phyloP scores from a whole-genome alignment of 2,113 vertebrate genomes.

The Mustelus asterias region DNA sequence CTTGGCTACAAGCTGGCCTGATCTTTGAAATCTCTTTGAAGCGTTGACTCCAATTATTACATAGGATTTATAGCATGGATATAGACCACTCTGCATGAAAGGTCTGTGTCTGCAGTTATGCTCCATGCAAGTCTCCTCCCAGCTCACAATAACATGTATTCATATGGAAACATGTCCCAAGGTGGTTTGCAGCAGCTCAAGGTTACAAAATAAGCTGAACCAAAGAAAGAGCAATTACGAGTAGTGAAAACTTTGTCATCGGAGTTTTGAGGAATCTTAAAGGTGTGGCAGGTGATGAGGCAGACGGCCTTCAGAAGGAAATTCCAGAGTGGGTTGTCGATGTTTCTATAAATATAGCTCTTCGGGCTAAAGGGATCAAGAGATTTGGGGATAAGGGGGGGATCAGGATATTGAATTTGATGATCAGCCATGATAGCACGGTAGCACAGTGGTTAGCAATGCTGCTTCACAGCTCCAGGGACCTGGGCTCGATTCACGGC shows the following conservation, averaged over 20 bases:
- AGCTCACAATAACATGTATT: neutral
- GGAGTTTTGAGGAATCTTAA: neutral
- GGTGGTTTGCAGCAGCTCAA: neutral
- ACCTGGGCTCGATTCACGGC: no score
- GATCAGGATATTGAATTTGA: no score
- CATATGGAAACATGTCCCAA: neutral
- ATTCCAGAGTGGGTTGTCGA: neutral
- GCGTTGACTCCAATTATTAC: neutral
- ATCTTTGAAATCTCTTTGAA: neutral
- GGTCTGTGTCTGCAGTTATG: neutral
- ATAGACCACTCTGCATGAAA: neutral
- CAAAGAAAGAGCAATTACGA: neutral
- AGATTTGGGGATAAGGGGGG: no score
- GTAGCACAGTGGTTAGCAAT: no score
- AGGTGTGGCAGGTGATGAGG: neutral
- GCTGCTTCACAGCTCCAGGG: no score
- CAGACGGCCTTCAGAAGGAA: neutral
- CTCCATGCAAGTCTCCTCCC: neutral
- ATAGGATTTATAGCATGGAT: neutral
- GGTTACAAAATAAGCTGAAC: neutral
- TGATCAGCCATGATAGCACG: no score
- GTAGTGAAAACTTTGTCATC: neutral
- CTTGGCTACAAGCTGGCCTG: neutral
- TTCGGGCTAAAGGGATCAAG: no score
- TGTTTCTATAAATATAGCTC: no score